Evolutionary conservation across 1,140 invertebrate species (phyloP).

Genomic region (Formica exsecta): DNA sequence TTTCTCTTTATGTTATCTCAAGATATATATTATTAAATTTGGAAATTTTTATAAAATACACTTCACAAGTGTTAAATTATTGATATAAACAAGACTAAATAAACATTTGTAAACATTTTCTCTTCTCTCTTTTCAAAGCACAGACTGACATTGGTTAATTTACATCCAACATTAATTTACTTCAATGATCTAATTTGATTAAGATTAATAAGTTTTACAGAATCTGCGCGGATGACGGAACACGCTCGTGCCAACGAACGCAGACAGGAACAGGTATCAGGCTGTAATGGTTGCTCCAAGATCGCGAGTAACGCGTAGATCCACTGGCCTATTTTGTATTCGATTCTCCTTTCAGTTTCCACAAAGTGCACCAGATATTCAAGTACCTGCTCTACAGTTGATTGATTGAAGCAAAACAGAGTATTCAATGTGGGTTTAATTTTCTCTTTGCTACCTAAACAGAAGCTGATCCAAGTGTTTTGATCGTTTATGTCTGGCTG

Average conservation of each 20-base stretch:
- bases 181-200: background rate
- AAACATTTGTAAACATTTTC: background rate
- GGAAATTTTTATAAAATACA: background rate
- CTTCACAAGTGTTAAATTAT: background rate
- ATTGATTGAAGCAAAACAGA: constrained; percentile 86
- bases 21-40: background rate
- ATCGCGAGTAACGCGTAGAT: constrained; percentile 87
- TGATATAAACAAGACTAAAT: background rate
- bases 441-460: constrained; percentile 63
- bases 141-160: background rate
- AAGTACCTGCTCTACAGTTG: constrained; percentile 85
- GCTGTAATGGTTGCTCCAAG: constrained; percentile 88
- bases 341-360: constrained; percentile 80
- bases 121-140: background rate
- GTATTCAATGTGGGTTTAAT: constrained; percentile 83
- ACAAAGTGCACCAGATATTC: constrained; percentile 87
- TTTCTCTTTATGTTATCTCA: background rate
- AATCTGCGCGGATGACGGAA: constrained; percentile 85
- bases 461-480: constrained; percentile 80
- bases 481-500: constrained; percentile 82
- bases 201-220: constrained; percentile 81
- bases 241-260: constrained; percentile 87
- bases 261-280: constrained; percentile 87
- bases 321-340: constrained; percentile 86
- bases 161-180: constrained; percentile 11